Base-by-base conservation (phyloP, 2,113 vertebrate genomes). In the Murina feae region DNA sequence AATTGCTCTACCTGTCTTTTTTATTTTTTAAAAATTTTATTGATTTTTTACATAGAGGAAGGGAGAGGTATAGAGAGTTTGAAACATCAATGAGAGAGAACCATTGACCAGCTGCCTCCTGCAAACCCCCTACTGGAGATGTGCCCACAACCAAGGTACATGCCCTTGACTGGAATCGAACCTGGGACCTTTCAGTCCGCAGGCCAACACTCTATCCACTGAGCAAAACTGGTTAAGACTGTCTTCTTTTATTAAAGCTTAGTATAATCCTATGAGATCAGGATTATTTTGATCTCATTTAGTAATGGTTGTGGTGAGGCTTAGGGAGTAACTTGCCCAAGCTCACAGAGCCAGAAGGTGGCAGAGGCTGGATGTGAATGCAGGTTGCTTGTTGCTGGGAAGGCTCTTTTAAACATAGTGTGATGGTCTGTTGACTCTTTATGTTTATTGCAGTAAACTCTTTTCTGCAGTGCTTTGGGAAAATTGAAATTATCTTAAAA, bases 401-500 rank as follows among this genome's bases (percentile, higher is more conserved):
- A 96, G 68, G 2, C 18, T 95, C 55, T 94, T 88, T 82, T 94
- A 96, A 96, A 97, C 90, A 95, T 21, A 91, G 81, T 94, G 96
- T 97, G 97, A 97, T 97, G 97, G 95, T 97, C 97, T 96, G 72
- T 88, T 97, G 97, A 88, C 71, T 97, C 91, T 91, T 94, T 82
- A 66, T 94, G 93, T 89, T 96, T 93, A 97, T 90, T 96, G 9
- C 25, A 93, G 81, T 58, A 90, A 92, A 95, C 20, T 76, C 37
- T 85, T 96, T 97, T 95, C 76, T 95, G 58, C 76, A 94, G 76
- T 71, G 88, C 44, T 96, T 91, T 95, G 90, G 35, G 51, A 94
- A 95, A 93, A 93, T 81, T 90, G 72, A 93, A 94, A 96, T 69
- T 94, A 95, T 69, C 91, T 94, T 82, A 12, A 96, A 95, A 97